These are phyloP conservation scores for Heliconius ethilla DNA, from an alignment of 2,888 invertebrate genomes.

Conservation along the genomic window DNA sequence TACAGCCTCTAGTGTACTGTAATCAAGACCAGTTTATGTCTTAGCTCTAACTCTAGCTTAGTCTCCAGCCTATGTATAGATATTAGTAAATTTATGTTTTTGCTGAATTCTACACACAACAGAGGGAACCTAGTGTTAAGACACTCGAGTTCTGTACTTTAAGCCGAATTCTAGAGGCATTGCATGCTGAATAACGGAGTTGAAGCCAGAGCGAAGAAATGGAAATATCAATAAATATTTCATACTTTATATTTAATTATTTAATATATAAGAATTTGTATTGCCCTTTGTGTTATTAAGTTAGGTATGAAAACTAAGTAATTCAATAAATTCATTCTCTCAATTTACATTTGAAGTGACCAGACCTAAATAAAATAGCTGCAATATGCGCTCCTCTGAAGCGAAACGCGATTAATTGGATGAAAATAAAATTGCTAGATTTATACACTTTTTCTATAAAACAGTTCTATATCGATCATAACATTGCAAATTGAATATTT, in stretches of 20 bases:
- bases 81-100: too few relatives aligned
- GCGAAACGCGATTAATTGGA: conserved; percentile 15
- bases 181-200: too few relatives aligned
- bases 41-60: too few relatives aligned
- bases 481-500: background rate
- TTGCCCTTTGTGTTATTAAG: background rate
- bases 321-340: background rate
- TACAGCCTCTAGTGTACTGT: background rate
- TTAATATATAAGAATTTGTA: background rate
- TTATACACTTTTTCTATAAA: conserved; percentile 9
- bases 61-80: too few relatives aligned
- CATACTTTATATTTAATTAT: background rate
- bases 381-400: conserved; percentile 14
- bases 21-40: background rate
- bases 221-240: too few relatives aligned
- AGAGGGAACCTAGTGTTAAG: too few relatives aligned
- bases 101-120: too few relatives aligned
- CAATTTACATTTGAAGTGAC: conserved; percentile 20
- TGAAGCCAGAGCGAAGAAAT: too few relatives aligned
- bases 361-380: conserved; percentile 13
- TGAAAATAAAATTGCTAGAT: conserved; percentile 22
- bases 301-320: background rate
- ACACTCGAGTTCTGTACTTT: too few relatives aligned
- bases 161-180: too few relatives aligned
- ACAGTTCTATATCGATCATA: background rate